A percentile compares a stretch with the other conserved stretches of the same genome.
Evolutionary conservation across 2,888 invertebrate species (phyloP).

Genomic region (Metacarcinus magister): DNA sequence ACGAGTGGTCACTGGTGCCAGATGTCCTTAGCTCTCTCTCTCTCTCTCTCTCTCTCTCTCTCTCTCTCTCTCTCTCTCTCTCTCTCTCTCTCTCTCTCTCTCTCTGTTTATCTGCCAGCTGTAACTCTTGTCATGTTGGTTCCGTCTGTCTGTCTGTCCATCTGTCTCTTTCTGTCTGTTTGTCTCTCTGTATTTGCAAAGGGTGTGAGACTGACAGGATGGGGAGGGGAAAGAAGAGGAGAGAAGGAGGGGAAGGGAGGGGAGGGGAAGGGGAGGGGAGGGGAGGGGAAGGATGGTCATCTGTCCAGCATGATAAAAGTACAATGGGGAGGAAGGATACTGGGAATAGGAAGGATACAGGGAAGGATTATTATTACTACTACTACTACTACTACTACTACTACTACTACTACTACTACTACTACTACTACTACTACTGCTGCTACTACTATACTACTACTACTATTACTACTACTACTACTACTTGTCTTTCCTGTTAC

Average conservation of each 20-base stretch:
- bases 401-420: not conserved
- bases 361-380: too few species aligned
- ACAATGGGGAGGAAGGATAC: not conserved
- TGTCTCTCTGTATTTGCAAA: not conserved
- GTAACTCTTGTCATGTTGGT: not conserved
- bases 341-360: not conserved
- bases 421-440: not conserved
- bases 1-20: not conserved
- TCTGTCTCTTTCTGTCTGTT: constrained; percentile 4
- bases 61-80: not conserved
- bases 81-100: not conserved
- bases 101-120: not conserved
- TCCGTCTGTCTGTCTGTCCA: not conserved
- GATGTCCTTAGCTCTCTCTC: constrained; percentile 1
- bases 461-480: not conserved
- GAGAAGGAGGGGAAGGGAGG: not conserved
- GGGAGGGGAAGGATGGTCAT: too few species aligned
- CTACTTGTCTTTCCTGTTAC: not conserved
- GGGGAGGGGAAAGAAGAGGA: too few species aligned
- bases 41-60: constrained; percentile 32
- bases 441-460: too few species aligned
- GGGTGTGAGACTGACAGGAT: not conserved
- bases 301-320: too few species aligned
- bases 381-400: not conserved
- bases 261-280: not conserved